Evolutionary conservation across 2,113 vertebrate genomes (phyloP).

Genomic region (Rhinolophus sinicus): DNA sequence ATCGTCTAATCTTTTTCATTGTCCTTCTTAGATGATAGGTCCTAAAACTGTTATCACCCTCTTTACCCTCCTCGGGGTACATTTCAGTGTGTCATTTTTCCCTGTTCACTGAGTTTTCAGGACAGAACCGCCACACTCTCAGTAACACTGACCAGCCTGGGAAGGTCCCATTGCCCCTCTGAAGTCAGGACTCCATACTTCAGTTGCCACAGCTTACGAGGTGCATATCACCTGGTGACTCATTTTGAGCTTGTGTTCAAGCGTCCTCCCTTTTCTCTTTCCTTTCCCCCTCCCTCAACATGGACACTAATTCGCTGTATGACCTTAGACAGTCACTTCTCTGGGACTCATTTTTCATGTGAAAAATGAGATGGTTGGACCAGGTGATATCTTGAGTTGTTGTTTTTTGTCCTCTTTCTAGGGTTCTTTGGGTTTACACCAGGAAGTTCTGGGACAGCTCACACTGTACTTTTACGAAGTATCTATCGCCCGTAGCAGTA

Average conservation of each 20-base stretch:
- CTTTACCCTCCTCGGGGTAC: not conserved
- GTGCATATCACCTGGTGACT: not conserved
- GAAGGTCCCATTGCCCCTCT: not conserved
- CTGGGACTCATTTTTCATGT: conserved; percentile 27
- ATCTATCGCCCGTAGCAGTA: not conserved
- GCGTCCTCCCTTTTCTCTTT: not conserved
- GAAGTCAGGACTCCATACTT: not conserved
- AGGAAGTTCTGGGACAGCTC: conserved; percentile 22
- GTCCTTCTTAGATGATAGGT: not conserved
- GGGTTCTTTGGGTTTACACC: conserved; percentile 24
- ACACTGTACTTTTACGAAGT: not conserved
- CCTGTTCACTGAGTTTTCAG: not conserved
- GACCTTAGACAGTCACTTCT: not conserved
- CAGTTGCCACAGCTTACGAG: not conserved
- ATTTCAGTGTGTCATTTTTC: not conserved
- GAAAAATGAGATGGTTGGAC: conserved; percentile 16
- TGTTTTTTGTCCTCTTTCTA: not conserved
- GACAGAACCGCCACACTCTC: not conserved
- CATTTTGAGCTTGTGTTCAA: not conserved
- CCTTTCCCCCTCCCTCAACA: not conserved
- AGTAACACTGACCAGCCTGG: not conserved
- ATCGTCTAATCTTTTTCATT: not conserved
- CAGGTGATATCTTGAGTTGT: not conserved
- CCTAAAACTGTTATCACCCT: not conserved
- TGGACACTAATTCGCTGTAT: not conserved